Percentiles rank a stretch among this genome's conserved stretches.
Conservation (phyloP, 2,113 vertebrate genomes). For the Phrynosoma platyrhinos region DNA sequence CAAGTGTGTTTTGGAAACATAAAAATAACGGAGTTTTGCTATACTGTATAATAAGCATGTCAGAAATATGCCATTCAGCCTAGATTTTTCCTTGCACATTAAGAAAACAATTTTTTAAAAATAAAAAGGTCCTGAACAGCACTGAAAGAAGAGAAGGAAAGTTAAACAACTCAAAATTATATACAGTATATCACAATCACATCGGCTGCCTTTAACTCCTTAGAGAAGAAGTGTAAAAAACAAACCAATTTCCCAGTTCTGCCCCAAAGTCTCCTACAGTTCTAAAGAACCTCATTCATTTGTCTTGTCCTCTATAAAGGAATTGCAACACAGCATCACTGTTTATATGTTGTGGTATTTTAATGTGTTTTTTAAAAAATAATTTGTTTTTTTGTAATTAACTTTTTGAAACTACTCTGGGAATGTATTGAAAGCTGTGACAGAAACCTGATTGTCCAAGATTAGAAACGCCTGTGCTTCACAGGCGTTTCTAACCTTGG, state of each 20-base stretch:
- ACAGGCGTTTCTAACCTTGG: too few relatives aligned
- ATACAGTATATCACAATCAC: background rate
- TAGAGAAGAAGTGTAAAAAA: background rate
- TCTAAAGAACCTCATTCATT: background rate
- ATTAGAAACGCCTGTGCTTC: too few relatives aligned
- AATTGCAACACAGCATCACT: background rate
- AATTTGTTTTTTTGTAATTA: background rate
- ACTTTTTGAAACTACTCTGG: background rate
- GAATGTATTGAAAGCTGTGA: background rate
- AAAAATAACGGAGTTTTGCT: slow-evolving; percentile 26
- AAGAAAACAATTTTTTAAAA: slow-evolving; percentile 23
- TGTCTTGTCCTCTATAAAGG: background rate
- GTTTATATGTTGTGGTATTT: background rate
- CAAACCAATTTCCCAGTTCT: background rate
- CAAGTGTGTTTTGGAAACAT: slow-evolving; percentile 1
- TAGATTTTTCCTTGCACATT: slow-evolving; percentile 8
- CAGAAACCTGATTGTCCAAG: background rate
- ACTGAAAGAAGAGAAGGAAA: background rate
- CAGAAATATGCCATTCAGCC: slow-evolving; percentile 24
- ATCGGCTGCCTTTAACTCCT: background rate
- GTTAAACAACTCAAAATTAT: background rate
- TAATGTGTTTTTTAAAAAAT: background rate
- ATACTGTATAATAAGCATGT: slow-evolving; percentile 4
- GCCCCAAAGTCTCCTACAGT: background rate
- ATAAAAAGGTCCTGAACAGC: background rate